Evolutionary conservation across 2,797 vertebrate genomes (phyloP).

Genomic region (Alcedo atthis): DNA sequence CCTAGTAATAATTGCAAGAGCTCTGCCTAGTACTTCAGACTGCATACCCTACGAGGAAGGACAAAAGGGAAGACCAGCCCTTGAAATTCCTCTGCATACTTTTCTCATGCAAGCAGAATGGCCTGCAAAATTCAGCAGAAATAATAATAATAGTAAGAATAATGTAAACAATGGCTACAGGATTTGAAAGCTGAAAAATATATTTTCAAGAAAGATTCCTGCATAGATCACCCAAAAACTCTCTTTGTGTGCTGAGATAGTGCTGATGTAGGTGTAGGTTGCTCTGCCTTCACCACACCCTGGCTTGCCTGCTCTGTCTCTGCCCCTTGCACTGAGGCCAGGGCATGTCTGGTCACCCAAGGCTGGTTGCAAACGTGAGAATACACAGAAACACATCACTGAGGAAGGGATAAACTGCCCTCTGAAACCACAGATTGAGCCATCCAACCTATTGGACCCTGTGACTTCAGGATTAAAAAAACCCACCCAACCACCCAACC

Average conservation of each 20-base stretch:
- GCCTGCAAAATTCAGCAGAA: not conserved
- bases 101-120: not conserved
- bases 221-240: not conserved
- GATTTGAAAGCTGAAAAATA: not conserved
- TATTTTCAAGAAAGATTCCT: not conserved
- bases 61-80: not conserved
- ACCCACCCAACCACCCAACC: not conserved
- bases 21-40: not conserved
- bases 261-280: not conserved
- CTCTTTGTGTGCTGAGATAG: not conserved
- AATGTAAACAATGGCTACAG: not conserved
- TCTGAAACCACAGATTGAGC: not conserved
- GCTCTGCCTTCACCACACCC: not conserved
- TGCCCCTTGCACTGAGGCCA: not conserved
- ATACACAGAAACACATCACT: not conserved
- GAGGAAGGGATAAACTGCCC: not conserved
- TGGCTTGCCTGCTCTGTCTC: not conserved
- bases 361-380: not conserved
- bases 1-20: not conserved
- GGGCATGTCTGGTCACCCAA: not conserved
- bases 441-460: accelerated
- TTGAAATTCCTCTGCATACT: not conserved
- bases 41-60: not conserved
- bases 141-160: not conserved
- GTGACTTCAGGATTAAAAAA: not conserved